Evolutionary conservation across 2,888 invertebrate genomes (phyloP).

Genomic region (Cheilosia impressa): DNA sequence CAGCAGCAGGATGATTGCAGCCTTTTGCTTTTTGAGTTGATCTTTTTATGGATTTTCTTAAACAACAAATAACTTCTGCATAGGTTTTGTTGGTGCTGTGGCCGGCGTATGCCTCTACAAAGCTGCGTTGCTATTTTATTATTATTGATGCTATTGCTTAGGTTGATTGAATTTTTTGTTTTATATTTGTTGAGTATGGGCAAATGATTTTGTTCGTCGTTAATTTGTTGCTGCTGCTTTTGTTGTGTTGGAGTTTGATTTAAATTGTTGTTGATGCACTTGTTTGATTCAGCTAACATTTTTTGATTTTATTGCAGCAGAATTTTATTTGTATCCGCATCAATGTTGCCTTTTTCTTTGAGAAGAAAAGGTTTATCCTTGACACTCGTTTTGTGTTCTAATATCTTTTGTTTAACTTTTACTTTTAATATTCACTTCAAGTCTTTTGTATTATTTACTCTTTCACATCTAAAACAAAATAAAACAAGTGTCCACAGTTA

Average conservation of each 20-base stretch:
- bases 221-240: conserved; percentile 34
- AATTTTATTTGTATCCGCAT: conserved; percentile 40
- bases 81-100: not conserved
- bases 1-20: not conserved
- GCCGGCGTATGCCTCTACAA: conserved; percentile 4
- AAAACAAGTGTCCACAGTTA: conserved; percentile 10
- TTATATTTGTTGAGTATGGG: conserved; percentile 25
- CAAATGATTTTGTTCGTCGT: conserved; percentile 25
- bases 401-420: not conserved
- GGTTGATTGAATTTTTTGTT: conserved; percentile 1
- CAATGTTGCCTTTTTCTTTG: conserved; percentile 17
- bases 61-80: conserved; percentile 10
- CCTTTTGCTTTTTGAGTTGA: conserved; percentile 10
- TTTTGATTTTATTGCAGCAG: conserved; percentile 54
- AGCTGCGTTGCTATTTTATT: conserved; percentile 20
- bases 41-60: conserved; percentile 17
- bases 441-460: conserved; percentile 23
- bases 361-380: conserved; percentile 23
- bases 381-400: not conserved
- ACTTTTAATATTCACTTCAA: conserved; percentile 29
- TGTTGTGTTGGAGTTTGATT: conserved; percentile 33
- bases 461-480: conserved; percentile 6
- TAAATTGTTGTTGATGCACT: conserved; percentile 41
- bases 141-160: conserved; percentile 3
- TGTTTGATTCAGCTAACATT: conserved; percentile 65